phyloP scores from a whole-genome alignment of 2,888 invertebrate genomes.

The Phengaris alcon region DNA sequence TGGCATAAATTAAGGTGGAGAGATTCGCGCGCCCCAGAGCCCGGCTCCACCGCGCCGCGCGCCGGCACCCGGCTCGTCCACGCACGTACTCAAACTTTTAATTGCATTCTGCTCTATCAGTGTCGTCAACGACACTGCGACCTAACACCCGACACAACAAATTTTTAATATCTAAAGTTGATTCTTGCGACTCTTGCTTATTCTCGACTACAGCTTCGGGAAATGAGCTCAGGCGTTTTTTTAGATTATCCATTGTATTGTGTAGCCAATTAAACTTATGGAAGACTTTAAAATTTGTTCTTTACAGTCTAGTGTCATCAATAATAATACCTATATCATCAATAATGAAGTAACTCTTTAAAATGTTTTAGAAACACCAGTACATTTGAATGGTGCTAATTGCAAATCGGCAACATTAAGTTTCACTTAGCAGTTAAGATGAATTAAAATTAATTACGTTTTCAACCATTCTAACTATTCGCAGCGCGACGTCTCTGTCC shows the following conservation, averaged over 20 bases:
- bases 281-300: constrained; percentile 3
- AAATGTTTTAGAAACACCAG: background rate
- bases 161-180: constrained; percentile 29
- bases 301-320: background rate
- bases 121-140: constrained; percentile 69
- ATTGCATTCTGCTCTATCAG: constrained; percentile 77
- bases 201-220: constrained; percentile 3
- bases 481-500: constrained; percentile 10
- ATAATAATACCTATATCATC: background rate
- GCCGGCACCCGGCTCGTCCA: constrained; percentile 58
- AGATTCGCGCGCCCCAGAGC: constrained; percentile 54
- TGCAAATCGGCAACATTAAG: constrained; percentile 2
- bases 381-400: background rate
- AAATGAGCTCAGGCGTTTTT: background rate
- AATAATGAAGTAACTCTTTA: background rate
- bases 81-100: constrained; percentile 79
- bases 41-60: constrained; percentile 37
- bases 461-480: constrained; percentile 7
- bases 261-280: constrained; percentile 6
- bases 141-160: constrained; percentile 52
- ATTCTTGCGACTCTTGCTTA: constrained; percentile 11
- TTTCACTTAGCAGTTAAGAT: constrained; percentile 8
- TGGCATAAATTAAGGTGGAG: constrained; percentile 73
- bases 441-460: constrained; percentile 15
- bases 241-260: constrained; percentile 3